Evolutionary conservation across 2,888 invertebrate genomes (phyloP).

Genomic region (Drosophila borealis): DNA sequence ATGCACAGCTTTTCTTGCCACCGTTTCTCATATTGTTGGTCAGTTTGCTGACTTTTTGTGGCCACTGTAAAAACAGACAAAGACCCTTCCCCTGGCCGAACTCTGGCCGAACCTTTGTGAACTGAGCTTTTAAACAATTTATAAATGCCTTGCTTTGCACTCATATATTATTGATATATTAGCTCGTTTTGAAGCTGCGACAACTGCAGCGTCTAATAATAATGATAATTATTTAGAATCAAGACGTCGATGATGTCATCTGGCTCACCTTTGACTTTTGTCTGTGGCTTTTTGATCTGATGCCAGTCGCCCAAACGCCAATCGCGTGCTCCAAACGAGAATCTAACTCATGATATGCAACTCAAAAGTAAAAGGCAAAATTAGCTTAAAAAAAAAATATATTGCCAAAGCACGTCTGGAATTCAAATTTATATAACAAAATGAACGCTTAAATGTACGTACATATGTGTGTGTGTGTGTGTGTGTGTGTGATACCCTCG

Average conservation of each 20-base stretch:
- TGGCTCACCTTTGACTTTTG: slow-evolving; percentile 74
- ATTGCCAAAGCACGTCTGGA: slow-evolving; percentile 7
- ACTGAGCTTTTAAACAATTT: slow-evolving; percentile 37
- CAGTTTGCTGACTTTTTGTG: slow-evolving; percentile 32
- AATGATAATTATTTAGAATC: slow-evolving; percentile 24
- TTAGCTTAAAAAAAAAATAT: slow-evolving; percentile 1
- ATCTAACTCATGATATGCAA: slow-evolving; percentile 26
- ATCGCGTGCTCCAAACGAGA: slow-evolving; percentile 55
- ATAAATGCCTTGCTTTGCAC: slow-evolving; percentile 14
- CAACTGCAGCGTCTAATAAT: slow-evolving; percentile 37
- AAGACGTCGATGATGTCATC: slow-evolving; percentile 56
- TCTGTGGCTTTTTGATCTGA: slow-evolving; percentile 40
- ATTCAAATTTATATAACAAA: slow-evolving; percentile 3
- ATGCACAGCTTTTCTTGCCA: background rate
- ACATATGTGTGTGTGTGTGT: no score
- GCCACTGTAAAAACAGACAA: slow-evolving; percentile 32
- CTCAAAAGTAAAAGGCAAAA: slow-evolving; percentile 52
- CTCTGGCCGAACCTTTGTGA: slow-evolving; percentile 13
- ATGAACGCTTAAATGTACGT: no score
- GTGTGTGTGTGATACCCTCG: no score
- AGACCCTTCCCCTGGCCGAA: slow-evolving; percentile 2
- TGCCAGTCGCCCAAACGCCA: slow-evolving; percentile 32
- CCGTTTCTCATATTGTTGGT: slow-evolving; percentile 24
- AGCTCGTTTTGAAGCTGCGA: slow-evolving; percentile 33
- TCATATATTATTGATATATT: slow-evolving; percentile 27